Evolutionary conservation across 1,140 invertebrate genomes (phyloP), one percentile per base, ranked within the genome.

Genomic region (Drosophila varians): DNA sequence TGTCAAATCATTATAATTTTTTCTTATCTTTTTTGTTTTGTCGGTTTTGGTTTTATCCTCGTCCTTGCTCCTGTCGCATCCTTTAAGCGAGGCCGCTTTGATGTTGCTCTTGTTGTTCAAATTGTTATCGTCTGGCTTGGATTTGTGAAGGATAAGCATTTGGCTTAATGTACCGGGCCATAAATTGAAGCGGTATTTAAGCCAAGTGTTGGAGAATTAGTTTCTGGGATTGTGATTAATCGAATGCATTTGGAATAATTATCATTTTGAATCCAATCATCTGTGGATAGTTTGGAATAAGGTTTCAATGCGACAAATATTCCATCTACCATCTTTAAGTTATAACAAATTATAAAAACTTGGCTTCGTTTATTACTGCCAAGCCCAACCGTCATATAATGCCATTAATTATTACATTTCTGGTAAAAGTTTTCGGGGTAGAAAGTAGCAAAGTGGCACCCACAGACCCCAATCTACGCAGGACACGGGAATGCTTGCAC

Each of bases 1-100:
- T 79, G 82, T 87, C 82, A 87, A 87, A 87, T 87, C 83, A 87
- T 87, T 87, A 82, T 87, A 82, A 82, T 82, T 87, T 82, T 77
- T 74, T 74, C 19, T 14, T 51, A 49, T 60, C 18, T 38, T 16
- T 53, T 28, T 36, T 45, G 57, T 38, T 57, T 34, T 19, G 43
- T 52, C 14, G 38, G 34, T 9, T 40, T 42, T 40, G 31, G 31
- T 54, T 23, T 60, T 46, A 57, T 34, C 40, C 31, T 58, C 19
- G 11, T 28, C 28, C 16, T 21, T 23, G 53, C 47, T 51, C 8
- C 9, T n/a, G n/a, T n/a, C n/a, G n/a, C 31, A 36, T 45, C 28
- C 53, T 71, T 74, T 75, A 21, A 57, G 49, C 68, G 21, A 21
- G 21, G 2, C 21, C 21, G 21, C 21, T 21, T 21, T 21, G 21